phyloP scores from a whole-genome alignment of 2,113 vertebrate genomes.

The Dasypus novemcinctus region DNA sequence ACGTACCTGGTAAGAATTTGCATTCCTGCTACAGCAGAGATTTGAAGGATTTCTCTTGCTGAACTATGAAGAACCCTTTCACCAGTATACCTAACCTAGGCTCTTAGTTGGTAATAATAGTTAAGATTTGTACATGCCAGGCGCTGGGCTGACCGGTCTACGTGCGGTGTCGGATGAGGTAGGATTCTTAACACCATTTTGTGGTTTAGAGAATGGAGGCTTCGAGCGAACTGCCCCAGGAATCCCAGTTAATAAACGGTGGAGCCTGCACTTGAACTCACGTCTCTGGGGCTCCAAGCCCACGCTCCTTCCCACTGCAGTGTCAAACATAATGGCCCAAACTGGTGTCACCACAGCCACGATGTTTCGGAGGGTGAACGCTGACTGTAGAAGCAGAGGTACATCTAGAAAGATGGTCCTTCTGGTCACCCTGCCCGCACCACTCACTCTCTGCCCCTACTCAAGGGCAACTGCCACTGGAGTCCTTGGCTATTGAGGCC shows the following conservation, averaged over 20 bases:
- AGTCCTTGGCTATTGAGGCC: not conserved
- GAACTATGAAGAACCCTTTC: not conserved
- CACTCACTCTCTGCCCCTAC: not conserved
- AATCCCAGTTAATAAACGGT: not conserved
- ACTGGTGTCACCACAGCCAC: not conserved
- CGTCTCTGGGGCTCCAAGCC: not conserved
- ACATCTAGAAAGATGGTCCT: not conserved
- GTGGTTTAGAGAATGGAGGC: not conserved
- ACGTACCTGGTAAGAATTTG: conserved; percentile 46
- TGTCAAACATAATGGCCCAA: not conserved
- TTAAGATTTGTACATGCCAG: not conserved
- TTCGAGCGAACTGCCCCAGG: not conserved
- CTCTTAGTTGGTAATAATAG: not conserved
- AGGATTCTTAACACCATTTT: not conserved
- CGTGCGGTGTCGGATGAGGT: not conserved
- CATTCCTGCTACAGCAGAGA: conserved; percentile 60
- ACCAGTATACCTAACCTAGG: not conserved
- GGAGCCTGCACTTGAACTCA: not conserved
- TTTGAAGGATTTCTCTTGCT: conserved; percentile 33
- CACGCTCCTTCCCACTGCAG: not conserved
- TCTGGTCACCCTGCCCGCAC: not conserved
- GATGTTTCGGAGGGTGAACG: not conserved
- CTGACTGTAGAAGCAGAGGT: not conserved
- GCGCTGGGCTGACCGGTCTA: not conserved
- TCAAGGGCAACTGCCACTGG: not conserved